phyloP scores from a whole-genome alignment of 2,888 invertebrate genomes.

The Brassicogethes aeneus region DNA sequence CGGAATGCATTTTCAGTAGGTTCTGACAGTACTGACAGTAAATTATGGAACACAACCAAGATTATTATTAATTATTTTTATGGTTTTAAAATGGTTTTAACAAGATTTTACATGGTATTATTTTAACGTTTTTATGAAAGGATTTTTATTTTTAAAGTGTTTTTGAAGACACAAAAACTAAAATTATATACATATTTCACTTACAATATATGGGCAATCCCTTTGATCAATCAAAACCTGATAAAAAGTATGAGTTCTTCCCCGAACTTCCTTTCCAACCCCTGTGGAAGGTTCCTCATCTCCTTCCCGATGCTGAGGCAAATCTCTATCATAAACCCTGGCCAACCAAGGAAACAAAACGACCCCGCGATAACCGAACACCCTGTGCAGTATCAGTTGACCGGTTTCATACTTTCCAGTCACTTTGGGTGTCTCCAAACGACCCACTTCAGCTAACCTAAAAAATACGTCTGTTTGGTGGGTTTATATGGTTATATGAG shows the following conservation, averaged over 20 bases:
- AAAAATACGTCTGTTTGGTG: no score
- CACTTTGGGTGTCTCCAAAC: slow-evolving; percentile 76
- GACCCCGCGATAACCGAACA: slow-evolving; percentile 96
- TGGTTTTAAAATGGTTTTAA: no score
- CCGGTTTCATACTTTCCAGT: slow-evolving; percentile 93
- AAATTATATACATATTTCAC: no score
- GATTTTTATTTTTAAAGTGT: no score
- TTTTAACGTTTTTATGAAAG: no score
- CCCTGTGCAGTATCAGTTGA: slow-evolving; percentile 89
- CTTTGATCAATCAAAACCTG: slow-evolving; percentile 96
- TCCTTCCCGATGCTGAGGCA: slow-evolving; percentile 44
- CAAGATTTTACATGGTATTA: no score
- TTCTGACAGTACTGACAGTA: no score
- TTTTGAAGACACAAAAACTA: no score
- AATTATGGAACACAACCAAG: no score
- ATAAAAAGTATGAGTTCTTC: slow-evolving; percentile 89
- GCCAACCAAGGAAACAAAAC: slow-evolving; percentile 96
- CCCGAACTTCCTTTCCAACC: slow-evolving; percentile 80
- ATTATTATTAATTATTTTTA: no score
- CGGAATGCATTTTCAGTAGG: no score
- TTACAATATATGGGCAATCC: slow-evolving; percentile 94
- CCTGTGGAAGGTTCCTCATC: slow-evolving; percentile 33
- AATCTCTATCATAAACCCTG: slow-evolving; percentile 87
- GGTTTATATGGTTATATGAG: no score
- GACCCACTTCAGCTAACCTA: slow-evolving; percentile 91